Conservation (phyloP, 2,797 vertebrate genomes). For the Alectoris magna region DNA sequence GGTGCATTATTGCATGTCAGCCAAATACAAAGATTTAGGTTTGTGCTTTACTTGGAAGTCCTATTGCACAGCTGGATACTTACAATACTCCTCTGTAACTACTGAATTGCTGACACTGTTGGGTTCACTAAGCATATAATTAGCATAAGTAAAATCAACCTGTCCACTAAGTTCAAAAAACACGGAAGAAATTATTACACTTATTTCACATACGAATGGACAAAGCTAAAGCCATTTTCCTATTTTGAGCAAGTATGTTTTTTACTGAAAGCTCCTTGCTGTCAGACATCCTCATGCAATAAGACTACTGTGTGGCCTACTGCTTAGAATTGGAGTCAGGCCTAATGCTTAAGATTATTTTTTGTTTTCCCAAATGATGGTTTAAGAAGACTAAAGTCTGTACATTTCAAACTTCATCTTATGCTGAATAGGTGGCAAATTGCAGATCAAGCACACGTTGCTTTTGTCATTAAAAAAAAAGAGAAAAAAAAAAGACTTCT, state of each 20-base stretch:
- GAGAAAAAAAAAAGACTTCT: not conserved
- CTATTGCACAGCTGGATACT: not conserved
- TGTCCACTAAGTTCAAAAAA: not conserved
- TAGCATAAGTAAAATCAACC: not conserved
- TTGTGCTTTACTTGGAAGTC: not conserved
- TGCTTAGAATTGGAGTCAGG: not conserved
- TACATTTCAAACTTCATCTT: constrained; percentile 19
- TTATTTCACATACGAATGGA: not conserved
- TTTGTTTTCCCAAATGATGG: not conserved
- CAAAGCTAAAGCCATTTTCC: not conserved
- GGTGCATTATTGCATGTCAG: not conserved
- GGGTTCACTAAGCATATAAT: not conserved
- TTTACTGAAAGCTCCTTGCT: not conserved
- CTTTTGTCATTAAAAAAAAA: not conserved
- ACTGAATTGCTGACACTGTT: not conserved
- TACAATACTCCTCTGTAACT: not conserved
- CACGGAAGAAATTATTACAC: not conserved
- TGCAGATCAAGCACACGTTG: not conserved
- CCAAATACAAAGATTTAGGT: not conserved
- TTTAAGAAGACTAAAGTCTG: not conserved
- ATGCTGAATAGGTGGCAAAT: not conserved
- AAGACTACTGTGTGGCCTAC: not conserved
- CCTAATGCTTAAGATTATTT: not conserved
- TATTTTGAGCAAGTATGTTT: not conserved
- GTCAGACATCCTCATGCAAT: not conserved